Percentiles rank a stretch among this genome's conserved stretches.
Conservation (phyloP, 2,888 invertebrate genomes). For the Druceiella hillmani region DNA sequence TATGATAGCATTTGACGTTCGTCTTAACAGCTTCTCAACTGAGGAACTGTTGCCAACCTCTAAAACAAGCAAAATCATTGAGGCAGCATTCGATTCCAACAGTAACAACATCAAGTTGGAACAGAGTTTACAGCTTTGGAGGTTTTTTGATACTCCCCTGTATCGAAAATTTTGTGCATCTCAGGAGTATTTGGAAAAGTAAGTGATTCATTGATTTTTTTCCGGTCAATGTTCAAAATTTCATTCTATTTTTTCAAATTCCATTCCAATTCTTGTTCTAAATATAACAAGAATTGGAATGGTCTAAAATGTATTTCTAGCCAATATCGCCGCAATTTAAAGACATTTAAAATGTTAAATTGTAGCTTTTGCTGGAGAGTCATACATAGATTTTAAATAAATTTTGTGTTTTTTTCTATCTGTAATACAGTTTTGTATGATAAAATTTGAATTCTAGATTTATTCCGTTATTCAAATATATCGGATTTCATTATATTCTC, state of each 20-base stretch:
- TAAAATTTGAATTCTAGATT: neutral
- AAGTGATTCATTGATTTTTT: constrained; percentile 17
- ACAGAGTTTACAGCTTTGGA: constrained; percentile 70
- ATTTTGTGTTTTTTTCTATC: too few species aligned
- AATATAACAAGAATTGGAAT: too few species aligned
- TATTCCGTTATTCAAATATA: neutral
- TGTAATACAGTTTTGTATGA: too few species aligned
- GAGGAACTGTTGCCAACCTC: constrained; percentile 56
- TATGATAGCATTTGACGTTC: constrained; percentile 62
- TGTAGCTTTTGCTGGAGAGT: too few species aligned
- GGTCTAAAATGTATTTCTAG: too few species aligned
- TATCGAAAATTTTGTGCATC: constrained; percentile 63
- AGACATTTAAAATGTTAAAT: too few species aligned
- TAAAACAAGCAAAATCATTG: constrained; percentile 61
- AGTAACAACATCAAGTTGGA: constrained; percentile 63
- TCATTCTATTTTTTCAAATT: neutral
- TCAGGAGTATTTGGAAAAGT: constrained; percentile 67
- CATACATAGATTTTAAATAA: too few species aligned
- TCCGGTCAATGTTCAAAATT: constrained; percentile 1
- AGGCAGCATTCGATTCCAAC: constrained; percentile 69
- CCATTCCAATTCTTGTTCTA: too few species aligned
- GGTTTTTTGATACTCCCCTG: constrained; percentile 62
- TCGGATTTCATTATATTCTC: neutral
- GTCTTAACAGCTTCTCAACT: constrained; percentile 60
- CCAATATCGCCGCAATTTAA: too few species aligned